Conservation (phyloP, 1,140 invertebrate genomes). For the Zelostemma sp. region DNA sequence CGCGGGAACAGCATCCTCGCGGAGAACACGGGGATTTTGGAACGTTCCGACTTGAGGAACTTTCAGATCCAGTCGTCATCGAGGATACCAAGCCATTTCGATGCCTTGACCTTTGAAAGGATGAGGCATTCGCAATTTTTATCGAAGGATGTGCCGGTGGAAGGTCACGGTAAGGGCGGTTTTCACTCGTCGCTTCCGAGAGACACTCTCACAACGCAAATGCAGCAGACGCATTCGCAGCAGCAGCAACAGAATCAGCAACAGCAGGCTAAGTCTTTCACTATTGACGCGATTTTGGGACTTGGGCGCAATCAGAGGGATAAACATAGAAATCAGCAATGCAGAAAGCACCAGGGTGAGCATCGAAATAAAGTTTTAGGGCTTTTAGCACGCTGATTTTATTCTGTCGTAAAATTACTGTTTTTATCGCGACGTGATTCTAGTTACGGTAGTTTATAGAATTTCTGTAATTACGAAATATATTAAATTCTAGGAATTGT, state of each 20-base stretch:
- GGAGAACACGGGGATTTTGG: constrained; percentile 49
- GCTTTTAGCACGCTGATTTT: no score
- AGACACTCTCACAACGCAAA: constrained; percentile 52
- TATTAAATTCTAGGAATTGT: no score
- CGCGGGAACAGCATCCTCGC: constrained; percentile 30
- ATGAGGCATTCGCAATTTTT: constrained; percentile 60
- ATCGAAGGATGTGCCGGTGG: constrained; percentile 50
- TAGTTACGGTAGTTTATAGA: no score
- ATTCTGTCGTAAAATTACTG: no score
- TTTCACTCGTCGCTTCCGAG: constrained; percentile 16
- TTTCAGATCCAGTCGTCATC: constrained; percentile 58
- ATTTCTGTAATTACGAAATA: no score
- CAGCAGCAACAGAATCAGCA: constrained; percentile 63
- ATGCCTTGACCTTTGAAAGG: constrained; percentile 58
- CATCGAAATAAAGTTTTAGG: no score
- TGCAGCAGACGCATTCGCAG: constrained; percentile 57
- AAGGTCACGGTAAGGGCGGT: constrained; percentile 32
- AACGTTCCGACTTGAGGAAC: constrained; percentile 54
- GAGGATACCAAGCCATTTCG: constrained; percentile 49
- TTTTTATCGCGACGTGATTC: no score
- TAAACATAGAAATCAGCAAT: constrained; percentile 60
- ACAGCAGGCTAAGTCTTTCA: constrained; percentile 77
- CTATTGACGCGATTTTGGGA: constrained; percentile 85
- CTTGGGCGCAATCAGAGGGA: constrained; percentile 69
- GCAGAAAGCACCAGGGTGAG: constrained; percentile 61